Evolutionary conservation across 2,797 vertebrate species (phyloP), one percentile per base, ranked within the genome.

Genomic region (Tangara arthus): DNA sequence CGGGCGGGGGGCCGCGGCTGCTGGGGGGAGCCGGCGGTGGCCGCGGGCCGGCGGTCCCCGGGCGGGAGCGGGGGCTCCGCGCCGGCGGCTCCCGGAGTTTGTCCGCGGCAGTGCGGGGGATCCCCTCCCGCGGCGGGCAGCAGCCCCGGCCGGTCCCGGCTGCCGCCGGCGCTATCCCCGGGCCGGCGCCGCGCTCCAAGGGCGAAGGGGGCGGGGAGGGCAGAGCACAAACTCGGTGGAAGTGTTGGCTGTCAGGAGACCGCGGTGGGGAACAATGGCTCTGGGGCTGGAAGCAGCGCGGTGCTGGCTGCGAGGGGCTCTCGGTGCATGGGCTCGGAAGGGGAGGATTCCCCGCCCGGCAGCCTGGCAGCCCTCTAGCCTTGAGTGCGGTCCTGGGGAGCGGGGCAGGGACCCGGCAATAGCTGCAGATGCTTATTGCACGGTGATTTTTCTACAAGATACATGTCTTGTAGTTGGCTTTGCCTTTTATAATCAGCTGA

Each of bases 401-500:
- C 18, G 53, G 34, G 55, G 28, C 32, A 34, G 63, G 30, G 28
- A 75, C 30, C 28, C 22, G 47, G 68, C 60, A 2, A 30, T 1
- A 34, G 68, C 79, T 39, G 59, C 39, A 35, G 82, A 34, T 61
- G 63, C 60, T 56, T 6, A 5, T 3, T 50, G 37, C 39, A 35
- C 73, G 1, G 37, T 17, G 13, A 23, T 78, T 89, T 76, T 41
- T 27, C 49, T 70, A 7, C 20, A 30, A 70, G 82, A 46, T 59
- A 3, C 7, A 2, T 5, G 53, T 27, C 88, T 83, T 22, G 47
- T 56, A 28, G 32, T 72, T 23, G 79, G 65, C 65, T 73, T 94
- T 78, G 79, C 87, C 69, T 90, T 93, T 91, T 94, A 56, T n/a
- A 46, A 77, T 78, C 82, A 32, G 82, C 84, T 73, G 84, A 78